Percentiles rank a stretch among this genome's conserved stretches.
Evolutionary conservation across 2,888 invertebrate genomes (phyloP).

Genomic region (Patella pellucida): DNA sequence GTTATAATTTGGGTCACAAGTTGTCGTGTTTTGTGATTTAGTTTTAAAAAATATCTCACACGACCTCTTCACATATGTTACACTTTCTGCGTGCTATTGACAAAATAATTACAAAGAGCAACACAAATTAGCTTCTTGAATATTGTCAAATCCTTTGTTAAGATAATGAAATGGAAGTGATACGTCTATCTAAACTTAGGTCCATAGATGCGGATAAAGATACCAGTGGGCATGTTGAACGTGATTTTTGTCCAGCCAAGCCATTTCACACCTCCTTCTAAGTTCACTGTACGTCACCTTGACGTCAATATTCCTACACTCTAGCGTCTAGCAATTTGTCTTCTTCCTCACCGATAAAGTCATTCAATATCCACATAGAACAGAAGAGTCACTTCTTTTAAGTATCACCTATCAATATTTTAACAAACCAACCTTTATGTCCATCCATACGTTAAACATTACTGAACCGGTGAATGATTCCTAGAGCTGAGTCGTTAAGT

Average conservation of each 20-base stretch:
- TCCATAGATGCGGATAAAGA: not conserved
- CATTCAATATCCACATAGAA: too few relatives aligned
- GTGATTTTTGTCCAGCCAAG: not conserved
- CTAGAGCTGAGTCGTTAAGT: too few relatives aligned
- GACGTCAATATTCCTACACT: not conserved
- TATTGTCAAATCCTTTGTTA: not conserved
- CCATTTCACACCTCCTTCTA: not conserved
- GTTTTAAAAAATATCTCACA: not conserved
- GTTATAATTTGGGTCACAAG: too few relatives aligned
- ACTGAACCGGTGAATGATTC: too few relatives aligned
- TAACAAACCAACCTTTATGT: too few relatives aligned
- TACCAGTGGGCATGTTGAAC: not conserved
- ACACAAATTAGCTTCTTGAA: not conserved
- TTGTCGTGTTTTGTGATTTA: too few relatives aligned
- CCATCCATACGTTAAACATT: too few relatives aligned
- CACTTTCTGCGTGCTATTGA: conserved; percentile 11
- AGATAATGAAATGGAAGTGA: not conserved
- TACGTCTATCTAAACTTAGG: not conserved
- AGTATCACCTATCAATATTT: too few relatives aligned
- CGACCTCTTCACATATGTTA: conserved; percentile 6
- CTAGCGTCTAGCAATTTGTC: not conserved
- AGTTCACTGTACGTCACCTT: not conserved
- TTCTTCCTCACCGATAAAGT: too few relatives aligned
- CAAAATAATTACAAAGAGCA: not conserved
- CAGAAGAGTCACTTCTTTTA: too few relatives aligned